Base-by-base conservation (phyloP, 1,140 invertebrate genomes). In the Leptinotarsa undecemlineata region DNA sequence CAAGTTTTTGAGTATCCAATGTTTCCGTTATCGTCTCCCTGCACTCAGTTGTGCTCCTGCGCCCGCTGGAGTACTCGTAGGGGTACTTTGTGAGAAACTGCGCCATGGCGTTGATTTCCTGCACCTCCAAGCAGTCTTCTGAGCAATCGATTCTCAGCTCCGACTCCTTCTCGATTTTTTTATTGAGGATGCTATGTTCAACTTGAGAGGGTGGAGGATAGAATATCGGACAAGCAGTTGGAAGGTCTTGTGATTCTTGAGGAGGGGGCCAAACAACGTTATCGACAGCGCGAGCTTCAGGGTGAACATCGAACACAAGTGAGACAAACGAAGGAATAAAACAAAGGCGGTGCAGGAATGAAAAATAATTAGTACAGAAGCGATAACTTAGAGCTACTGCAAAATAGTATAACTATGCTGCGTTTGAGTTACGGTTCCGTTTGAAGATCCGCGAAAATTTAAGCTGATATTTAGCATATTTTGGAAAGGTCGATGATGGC, bases 201-300 rank as follows among this genome's bases (percentile, higher is more conserved):
- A 84, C 73, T 73, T 83, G 79, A 5, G 82, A 80, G 15, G 81
- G 80, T 47, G 84, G 84, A 42, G 84, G 83, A 71, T 83, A 83
- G 74, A 82, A 85, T 68, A 85, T 64, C 20, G 83, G 83, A 79
- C 78, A 81, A 75, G 84, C 83, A 20, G 84, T 82, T 11, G 82
- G 84, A 42, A 83, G n/a, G 19, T 79, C 80, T 66, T 79, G 67
- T 75, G 85, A 82, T 74, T 82, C 80, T 71, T 84, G 81, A 67
- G 81, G 82, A 73, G 82, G 82, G 77, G 90, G 90, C 90, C 90
- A 91, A 81, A 89, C 87, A 85, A 91, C 87, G 83, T 87, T 89
- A 86, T 87, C 87, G 62, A 87, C 84, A 83, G 85, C 86, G 84
- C 87, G 86, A 75, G 80, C 86, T 88, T 69, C 74, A 57, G 23